These are phyloP conservation scores for Temnothorax unifasciatus DNA, from an alignment of 2,888 invertebrate genomes.

Conservation along the genomic window DNA sequence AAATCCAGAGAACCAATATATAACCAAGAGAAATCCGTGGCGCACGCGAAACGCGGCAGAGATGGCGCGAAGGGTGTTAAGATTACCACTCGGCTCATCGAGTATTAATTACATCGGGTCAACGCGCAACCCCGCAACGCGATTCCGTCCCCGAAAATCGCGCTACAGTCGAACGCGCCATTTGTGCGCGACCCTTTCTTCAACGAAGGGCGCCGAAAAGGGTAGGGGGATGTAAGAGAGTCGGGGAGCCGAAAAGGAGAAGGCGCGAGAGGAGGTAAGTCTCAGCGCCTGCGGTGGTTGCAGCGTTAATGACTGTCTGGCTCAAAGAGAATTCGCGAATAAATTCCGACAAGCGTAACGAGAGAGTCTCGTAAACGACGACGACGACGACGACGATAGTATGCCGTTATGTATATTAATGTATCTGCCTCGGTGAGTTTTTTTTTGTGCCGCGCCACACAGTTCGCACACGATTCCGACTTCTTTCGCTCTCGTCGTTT, in stretches of 20 bases:
- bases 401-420: slow-evolving; percentile 68
- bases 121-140: slow-evolving; percentile 28
- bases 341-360: slow-evolving; percentile 72
- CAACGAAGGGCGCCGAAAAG: slow-evolving; percentile 39
- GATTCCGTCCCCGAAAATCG: slow-evolving; percentile 35
- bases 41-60: background rate
- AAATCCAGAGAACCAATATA: slow-evolving; percentile 64
- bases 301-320: slow-evolving; percentile 79
- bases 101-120: slow-evolving; percentile 73
- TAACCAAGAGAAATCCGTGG: slow-evolving; percentile 50
- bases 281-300: slow-evolving; percentile 73
- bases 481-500: slow-evolving; percentile 8
- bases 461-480: background rate
- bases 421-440: slow-evolving; percentile 44
- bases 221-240: slow-evolving; percentile 35
- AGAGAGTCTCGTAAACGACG: slow-evolving; percentile 60
- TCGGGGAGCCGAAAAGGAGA: slow-evolving; percentile 54
- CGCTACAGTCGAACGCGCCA: slow-evolving; percentile 25
- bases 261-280: slow-evolving; percentile 66
- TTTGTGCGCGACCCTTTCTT: slow-evolving; percentile 63
- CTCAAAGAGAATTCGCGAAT: slow-evolving; percentile 80
- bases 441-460: slow-evolving; percentile 22
- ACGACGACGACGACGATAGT: slow-evolving; percentile 24
- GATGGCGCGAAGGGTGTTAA: slow-evolving; percentile 51
- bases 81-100: slow-evolving; percentile 73